Percentiles rank a stretch among this genome's conserved stretches.
Evolutionary conservation across 2,797 vertebrate species (phyloP).

Genomic region (Cynopterus sphinx): DNA sequence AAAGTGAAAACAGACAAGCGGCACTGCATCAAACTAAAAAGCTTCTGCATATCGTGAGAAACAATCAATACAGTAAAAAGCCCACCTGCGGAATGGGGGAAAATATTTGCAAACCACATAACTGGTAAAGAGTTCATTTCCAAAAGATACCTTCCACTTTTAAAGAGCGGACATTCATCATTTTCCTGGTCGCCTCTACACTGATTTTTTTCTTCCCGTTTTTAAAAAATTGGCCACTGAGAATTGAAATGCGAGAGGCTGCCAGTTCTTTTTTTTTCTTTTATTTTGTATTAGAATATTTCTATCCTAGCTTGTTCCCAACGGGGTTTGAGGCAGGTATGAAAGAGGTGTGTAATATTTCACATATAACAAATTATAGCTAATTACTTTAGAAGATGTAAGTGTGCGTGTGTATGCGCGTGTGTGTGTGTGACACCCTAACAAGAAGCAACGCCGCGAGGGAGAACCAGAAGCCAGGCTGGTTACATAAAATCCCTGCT

Average conservation of each 20-base stretch:
- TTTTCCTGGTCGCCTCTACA: not conserved
- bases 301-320: not conserved
- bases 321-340: not conserved
- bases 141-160: not conserved
- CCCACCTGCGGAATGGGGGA: not conserved
- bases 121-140: not conserved
- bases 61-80: not conserved
- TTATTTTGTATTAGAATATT: not conserved
- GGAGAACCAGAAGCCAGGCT: not conserved
- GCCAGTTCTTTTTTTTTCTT: not conserved
- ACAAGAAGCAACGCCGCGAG: not conserved
- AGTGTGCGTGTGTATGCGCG: not conserved
- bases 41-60: not conserved
- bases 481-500: not conserved
- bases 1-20: not conserved
- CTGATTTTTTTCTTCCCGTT: not conserved
- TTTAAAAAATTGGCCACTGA: slow-evolving; percentile 20
- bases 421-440: too few species aligned
- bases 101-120: not conserved
- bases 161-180: not conserved
- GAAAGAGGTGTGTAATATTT: not conserved
- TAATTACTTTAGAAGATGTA: not conserved
- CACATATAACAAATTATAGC: not conserved
- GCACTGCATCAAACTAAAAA: not conserved
- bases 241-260: slow-evolving; percentile 17